A percentile compares a stretch with the other conserved stretches of the same genome.
Evolutionary conservation across 2,888 invertebrate species (phyloP).

Genomic region (Lobophora halterata): DNA sequence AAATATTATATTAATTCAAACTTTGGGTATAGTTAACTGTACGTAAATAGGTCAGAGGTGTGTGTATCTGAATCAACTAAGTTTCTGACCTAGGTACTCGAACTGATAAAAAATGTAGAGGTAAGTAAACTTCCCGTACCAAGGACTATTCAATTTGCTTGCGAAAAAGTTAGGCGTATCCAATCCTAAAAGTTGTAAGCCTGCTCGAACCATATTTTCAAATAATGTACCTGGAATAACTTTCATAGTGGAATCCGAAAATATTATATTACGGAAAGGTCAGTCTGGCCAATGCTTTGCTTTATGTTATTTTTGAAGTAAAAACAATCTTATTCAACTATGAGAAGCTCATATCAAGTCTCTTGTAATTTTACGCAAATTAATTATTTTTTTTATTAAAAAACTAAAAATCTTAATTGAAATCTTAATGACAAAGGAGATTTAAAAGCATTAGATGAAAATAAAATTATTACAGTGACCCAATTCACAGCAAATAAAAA

Average conservation of each 20-base stretch:
- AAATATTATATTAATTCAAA: no score
- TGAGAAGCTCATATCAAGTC: no score
- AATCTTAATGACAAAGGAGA: background rate
- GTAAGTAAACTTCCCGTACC: conserved; percentile 25
- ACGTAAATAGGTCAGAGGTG: no score
- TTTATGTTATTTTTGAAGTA: no score
- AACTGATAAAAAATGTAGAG: conserved; percentile 29
- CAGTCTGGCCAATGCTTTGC: no score
- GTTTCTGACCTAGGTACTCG: conserved; percentile 18
- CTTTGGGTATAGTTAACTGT: no score
- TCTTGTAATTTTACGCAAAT: no score
- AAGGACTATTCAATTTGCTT: conserved; percentile 26
- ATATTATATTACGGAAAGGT: no score
- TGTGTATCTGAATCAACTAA: no score
- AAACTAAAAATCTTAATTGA: conserved; percentile 7
- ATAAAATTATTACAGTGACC: conserved; percentile 9
- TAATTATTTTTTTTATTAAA: no score
- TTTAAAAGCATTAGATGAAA: background rate
- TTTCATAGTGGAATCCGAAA: no score
- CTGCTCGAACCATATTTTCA: background rate
- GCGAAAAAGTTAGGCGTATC: conserved; percentile 21
- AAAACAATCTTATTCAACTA: no score
- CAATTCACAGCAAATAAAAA: conserved; percentile 27
- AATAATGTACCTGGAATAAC: conserved; percentile 1
- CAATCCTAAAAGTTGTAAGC: conserved; percentile 19